These are phyloP conservation scores for Eristalinus sepulchralis DNA, from an alignment of 2,888 invertebrate species.

Conservation along the genomic window DNA sequence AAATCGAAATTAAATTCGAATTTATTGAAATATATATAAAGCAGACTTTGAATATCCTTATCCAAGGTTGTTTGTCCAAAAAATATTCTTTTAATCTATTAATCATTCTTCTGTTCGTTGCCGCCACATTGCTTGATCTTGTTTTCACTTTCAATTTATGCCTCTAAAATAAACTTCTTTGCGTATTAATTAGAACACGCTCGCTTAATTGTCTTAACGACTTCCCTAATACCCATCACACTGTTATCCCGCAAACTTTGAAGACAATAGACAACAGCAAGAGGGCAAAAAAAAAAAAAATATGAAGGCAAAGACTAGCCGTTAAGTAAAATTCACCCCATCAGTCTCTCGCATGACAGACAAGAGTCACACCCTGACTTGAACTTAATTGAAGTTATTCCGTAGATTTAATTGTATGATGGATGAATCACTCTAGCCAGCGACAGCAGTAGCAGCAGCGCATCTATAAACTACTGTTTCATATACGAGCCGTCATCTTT, in stretches of 20 bases:
- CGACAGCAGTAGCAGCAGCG: constrained; percentile 23
- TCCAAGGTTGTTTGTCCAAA: not conserved
- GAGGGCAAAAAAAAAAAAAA: not conserved
- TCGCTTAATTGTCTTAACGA: constrained; percentile 43
- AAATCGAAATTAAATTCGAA: not conserved
- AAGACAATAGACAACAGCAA: not conserved
- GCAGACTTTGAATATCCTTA: not conserved
- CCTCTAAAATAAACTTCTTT: constrained; percentile 1
- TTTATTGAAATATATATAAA: not conserved
- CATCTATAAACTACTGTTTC: constrained; percentile 20
- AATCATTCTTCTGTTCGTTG: not conserved
- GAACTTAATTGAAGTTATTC: constrained; percentile 70
- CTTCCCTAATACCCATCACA: constrained; percentile 16
- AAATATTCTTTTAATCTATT: not conserved
- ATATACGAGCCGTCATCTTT: constrained; percentile 44
- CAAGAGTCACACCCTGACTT: constrained; percentile 66
- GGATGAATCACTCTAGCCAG: constrained; percentile 64
- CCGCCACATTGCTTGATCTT: not conserved
- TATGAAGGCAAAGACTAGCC: constrained; percentile 4
- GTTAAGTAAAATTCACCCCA: constrained; percentile 52
- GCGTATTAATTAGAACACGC: constrained; percentile 24
- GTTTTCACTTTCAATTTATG: not conserved
- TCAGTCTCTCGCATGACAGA: constrained; percentile 56
- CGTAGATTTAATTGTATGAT: constrained; percentile 70
- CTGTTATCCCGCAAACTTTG: not conserved